Percentiles rank a stretch among this genome's conserved stretches.
Conservation (phyloP, 1,140 invertebrate species). For the Elysia chlorotica region DNA sequence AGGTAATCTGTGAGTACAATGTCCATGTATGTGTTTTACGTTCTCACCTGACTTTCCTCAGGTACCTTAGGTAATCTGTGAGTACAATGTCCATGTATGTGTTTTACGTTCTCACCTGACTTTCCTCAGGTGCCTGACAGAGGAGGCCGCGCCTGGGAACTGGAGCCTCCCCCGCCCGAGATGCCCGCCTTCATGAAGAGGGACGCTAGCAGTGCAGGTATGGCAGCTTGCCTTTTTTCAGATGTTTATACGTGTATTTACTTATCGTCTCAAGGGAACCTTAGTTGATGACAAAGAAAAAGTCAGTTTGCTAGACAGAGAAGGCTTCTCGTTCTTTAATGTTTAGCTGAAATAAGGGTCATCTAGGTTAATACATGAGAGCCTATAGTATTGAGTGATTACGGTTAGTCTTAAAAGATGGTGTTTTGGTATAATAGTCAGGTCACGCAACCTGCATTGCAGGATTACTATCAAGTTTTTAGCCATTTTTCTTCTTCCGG, state of each 20-base stretch:
- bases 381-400: background rate
- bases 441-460: no score
- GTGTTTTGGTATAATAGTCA: no score
- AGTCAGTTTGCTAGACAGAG: background rate
- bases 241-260: slow-evolving; percentile 32
- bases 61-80: no score
- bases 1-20: no score
- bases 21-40: no score
- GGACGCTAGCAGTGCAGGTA: slow-evolving; percentile 39
- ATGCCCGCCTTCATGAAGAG: slow-evolving; percentile 91
- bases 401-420: no score
- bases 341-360: background rate
- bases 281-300: slow-evolving; percentile 2
- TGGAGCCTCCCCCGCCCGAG: slow-evolving; percentile 89
- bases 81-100: no score
- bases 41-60: no score
- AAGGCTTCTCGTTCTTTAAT: background rate
- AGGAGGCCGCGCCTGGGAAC: slow-evolving; percentile 86
- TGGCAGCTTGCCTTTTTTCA: no score
- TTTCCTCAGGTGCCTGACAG: slow-evolving; percentile 69
- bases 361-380: background rate
- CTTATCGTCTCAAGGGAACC: background rate
- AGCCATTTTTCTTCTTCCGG: no score
- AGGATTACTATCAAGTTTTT: no score
- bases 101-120: background rate